A percentile compares a stretch with the other conserved stretches of the same genome.
Evolutionary conservation across 2,113 vertebrate genomes (phyloP).

Genomic region (Cebidichthys violaceus): DNA sequence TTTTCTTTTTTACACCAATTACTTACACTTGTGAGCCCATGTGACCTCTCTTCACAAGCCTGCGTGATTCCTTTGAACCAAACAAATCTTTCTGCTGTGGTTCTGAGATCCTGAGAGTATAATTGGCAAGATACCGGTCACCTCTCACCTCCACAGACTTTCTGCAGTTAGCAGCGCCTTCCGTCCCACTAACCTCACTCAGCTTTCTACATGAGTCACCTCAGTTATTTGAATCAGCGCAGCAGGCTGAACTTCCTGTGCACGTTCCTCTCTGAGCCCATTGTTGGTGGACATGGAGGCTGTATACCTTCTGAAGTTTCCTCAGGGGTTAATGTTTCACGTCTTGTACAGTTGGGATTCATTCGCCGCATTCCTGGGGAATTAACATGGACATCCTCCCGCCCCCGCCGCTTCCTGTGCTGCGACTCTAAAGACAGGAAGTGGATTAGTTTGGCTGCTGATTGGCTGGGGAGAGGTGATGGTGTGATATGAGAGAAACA

Average conservation of each 20-base stretch:
- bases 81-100: neutral
- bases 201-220: neutral
- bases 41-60: neutral
- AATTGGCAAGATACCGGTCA: neutral
- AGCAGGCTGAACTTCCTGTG: slow-evolving; percentile 1
- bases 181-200: slow-evolving; percentile 11
- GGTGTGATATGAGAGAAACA: slow-evolving; percentile 57
- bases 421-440: slow-evolving; percentile 73
- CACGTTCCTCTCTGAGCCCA: neutral
- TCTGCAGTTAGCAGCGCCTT: neutral
- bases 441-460: slow-evolving; percentile 52
- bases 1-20: neutral
- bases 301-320: neutral
- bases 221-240: neutral
- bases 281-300: neutral
- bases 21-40: neutral
- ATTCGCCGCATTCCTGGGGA: slow-evolving; percentile 66
- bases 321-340: slow-evolving; percentile 62
- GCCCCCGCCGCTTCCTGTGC: slow-evolving; percentile 68
- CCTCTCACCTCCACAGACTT: neutral
- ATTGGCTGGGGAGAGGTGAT: slow-evolving; percentile 61
- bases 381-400: slow-evolving; percentile 72
- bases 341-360: slow-evolving; percentile 46
- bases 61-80: neutral
- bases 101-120: neutral